Base-by-base conservation (phyloP, 2,113 vertebrate genomes). In the Oryzias javanicus region DNA sequence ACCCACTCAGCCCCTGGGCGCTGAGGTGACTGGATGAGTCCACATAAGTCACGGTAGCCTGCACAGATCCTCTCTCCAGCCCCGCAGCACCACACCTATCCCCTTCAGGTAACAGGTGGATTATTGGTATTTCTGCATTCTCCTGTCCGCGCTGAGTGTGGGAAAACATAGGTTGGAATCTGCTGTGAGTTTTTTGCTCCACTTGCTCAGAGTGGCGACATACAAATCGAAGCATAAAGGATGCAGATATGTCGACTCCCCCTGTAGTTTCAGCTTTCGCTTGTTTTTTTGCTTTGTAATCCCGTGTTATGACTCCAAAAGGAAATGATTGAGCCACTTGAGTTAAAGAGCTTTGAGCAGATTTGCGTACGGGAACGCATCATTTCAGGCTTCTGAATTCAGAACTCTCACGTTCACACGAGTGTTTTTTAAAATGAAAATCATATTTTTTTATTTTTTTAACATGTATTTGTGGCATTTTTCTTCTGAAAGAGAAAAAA, bases 21-120 rank as follows among this genome's bases (percentile, higher is more conserved):
- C 54, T 60, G 65, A 83, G 81, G 72, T 82, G 85, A 84, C 87
- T 89, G 83, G 83, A 82, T 86, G 84, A 90, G 87, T 88, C 87
- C 83, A 87, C 75, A 82, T 85, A 86, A 89, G 83, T 85, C 78
- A 87, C 67, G 81, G 86, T 84, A 48, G 80, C 85, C 82, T 67
- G 83, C 75, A 85, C 82, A 86, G 49, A 79, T 62, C 77, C 66
- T 68, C 73, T 78, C 75, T 57, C 68, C 62, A 48, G 73, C 72
- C 88, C 68, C 42, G 70, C 67, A 85, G 82, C 86, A 60, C 85
- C 85, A 87, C 86, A 84, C 86, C 87, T 87, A 80, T 77, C 60
- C 55, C 82, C 86, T 79, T 76, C 69, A 72, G 85, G 88, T 81
- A 79, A 87, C 75, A 78, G 79, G 64, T 76, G 80, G 75, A 86